Evolutionary conservation across 2,113 vertebrate species (phyloP), one percentile per base, ranked within the genome.

Genomic region (Psittacus erithacus): DNA sequence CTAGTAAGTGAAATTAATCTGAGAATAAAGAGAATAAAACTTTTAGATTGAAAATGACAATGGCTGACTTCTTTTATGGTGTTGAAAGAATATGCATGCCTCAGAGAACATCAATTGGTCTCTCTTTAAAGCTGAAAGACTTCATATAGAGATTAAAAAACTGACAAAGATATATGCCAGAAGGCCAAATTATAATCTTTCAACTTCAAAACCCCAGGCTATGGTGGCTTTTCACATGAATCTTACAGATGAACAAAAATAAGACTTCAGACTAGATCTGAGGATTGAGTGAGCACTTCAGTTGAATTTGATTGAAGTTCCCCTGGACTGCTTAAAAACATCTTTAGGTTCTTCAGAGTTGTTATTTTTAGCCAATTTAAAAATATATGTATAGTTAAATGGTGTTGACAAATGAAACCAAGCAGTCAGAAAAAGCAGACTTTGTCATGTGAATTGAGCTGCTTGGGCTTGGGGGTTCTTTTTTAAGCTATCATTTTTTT

Each of bases 91-190:
- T 92, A 93, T 80, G 41, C 78, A 52, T 85, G 92, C 96, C 95
- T 79, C 83, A 91, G 95, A 96, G 93, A 95, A 88, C 53, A 90
- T 96, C 93, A 95, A 33, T 71, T 88, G 53, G 62, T 82, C 81
- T 96, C 64, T 86, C 78, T 89, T 81, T 92, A 95, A 96, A 95
- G 73, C 77, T 88, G 84, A 70, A 82, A 38, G 90, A 92, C 52
- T 60, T 97, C 95, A 95, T 73, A 96, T 76, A 95, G 78, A 96
- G 91, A 97, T 97, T 97, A 96, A 95, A 97, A 97, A 95, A 79
- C 90, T 97, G 77, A 96, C 94, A 97, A 94, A 97, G 83, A 90
- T 95, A 95, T 49, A 88, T 90, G 95, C 96, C 93, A 93, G 84
- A 95, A 95, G 92, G 93, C 87, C 88, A 96, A 96, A 96, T 96